A percentile compares a stretch with the other conserved stretches of the same genome.
phyloP scores from a whole-genome alignment of 1,140 invertebrate genomes.

The Alviniconcha marisindica region DNA sequence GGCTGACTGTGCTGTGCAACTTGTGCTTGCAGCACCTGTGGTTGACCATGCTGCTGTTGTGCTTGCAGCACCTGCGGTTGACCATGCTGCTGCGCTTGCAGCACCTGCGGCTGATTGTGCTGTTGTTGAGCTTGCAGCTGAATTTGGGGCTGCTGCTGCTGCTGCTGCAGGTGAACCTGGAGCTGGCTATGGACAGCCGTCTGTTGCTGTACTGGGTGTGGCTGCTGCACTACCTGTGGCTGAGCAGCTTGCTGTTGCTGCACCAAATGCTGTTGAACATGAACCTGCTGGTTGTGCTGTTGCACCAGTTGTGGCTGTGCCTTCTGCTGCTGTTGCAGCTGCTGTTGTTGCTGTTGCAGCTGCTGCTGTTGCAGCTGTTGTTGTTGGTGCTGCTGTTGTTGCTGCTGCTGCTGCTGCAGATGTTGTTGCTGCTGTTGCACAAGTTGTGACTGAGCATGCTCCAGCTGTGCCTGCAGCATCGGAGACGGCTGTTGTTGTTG shows the following conservation, averaged over 20 bases:
- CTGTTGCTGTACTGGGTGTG: not conserved
- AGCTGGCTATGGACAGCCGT: not conserved
- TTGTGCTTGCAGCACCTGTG: constrained; percentile 41
- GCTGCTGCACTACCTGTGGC: not conserved
- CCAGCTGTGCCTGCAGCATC: not conserved
- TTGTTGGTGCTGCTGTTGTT: no score
- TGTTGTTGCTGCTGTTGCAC: no score
- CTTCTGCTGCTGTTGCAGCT: not conserved
- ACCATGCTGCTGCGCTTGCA: constrained; percentile 24
- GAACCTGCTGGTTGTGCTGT: not conserved
- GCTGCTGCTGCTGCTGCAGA: no score
- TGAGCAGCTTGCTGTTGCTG: not conserved
- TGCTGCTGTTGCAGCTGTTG: no score
- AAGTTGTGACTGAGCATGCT: not conserved
- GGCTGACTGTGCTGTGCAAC: constrained; percentile 17
- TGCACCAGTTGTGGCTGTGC: not conserved
- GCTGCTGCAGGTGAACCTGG: constrained; percentile 13
- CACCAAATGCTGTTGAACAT: not conserved
- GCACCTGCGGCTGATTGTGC: not conserved
- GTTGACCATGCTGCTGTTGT: not conserved
- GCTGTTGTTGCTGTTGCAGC: no score
- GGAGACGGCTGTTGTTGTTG: constrained; percentile 13
- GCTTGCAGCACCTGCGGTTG: not conserved
- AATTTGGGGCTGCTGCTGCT: constrained; percentile 32
- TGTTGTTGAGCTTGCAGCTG: constrained; percentile 22